Evolutionary conservation across 2,113 vertebrate species (phyloP).

Genomic region (Notechis scutatus): DNA sequence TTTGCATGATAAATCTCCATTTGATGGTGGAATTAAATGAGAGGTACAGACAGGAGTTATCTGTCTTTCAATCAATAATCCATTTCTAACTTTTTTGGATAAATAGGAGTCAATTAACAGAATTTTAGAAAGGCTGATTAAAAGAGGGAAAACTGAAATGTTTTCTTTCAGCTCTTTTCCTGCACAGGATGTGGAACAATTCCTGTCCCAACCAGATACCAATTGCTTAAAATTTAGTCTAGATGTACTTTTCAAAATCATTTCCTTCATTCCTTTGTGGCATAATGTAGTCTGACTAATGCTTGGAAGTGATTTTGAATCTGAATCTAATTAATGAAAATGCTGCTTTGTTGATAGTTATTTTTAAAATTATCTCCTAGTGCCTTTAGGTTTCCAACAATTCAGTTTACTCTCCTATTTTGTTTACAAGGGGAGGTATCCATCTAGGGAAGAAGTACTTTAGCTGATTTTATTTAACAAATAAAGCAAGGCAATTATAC

Average conservation of each 20-base stretch:
- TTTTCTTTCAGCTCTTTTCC: conserved; percentile 80
- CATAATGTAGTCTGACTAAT: conserved; percentile 68
- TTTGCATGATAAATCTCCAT: conserved; percentile 57
- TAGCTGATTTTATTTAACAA: neutral
- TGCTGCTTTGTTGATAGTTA: conserved; percentile 8
- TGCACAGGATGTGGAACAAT: conserved; percentile 81
- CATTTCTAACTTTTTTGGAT: conserved; percentile 63
- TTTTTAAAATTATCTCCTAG: neutral
- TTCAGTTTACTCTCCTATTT: neutral
- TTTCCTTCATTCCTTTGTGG: conserved; percentile 74
- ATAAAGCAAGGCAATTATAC: neutral
- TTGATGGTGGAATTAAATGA: conserved; percentile 54
- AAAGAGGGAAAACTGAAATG: conserved; percentile 73
- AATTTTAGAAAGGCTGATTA: conserved; percentile 75
- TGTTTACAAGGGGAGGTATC: neutral
- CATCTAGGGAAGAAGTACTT: neutral
- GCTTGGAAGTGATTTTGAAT: conserved; percentile 51
- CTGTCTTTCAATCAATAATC: conserved; percentile 54
- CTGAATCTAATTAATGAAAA: conserved; percentile 24
- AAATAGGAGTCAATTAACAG: conserved; percentile 72
- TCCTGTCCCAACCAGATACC: conserved; percentile 81
- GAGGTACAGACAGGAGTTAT: conserved; percentile 64
- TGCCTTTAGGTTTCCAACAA: neutral
- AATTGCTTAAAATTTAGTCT: conserved; percentile 78
- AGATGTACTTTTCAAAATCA: conserved; percentile 75